Evolutionary conservation across 1,140 invertebrate species (phyloP), one percentile per base, ranked within the genome.

Genomic region (Mylabris phalerata): DNA sequence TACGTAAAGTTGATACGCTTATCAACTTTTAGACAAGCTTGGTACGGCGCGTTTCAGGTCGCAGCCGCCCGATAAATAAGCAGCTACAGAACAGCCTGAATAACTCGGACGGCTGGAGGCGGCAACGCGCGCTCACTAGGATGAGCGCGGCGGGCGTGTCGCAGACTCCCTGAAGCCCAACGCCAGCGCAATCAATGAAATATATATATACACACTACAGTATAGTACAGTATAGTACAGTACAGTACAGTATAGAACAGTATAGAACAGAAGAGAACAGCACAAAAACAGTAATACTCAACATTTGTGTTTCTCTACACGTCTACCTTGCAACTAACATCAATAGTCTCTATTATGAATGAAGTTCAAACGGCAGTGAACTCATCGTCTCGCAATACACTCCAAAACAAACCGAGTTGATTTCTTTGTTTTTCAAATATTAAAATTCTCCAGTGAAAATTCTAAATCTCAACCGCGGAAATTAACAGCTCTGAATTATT

Each of bases 1-100:
- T 42, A 43, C 13, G 32, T 32, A 32, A 32, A 32, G 32, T 32
- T 32, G 32, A 32, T 32, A 7, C 19, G 3, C 19, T 6, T 10
- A 42, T 52, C 25, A 48, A 48, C 47, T 57, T 44, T 50, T 46
- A 48, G 41, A 39, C 50, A 60, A 51, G 38, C 45, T 48, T 51
- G 55, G 63, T 51, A 43, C 62, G 63, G 67, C 71, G 68, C 70
- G 69, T 60, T 70, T 68, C 63, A 66, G 67, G 60, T 71, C 66
- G 66, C 69, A 67, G 71, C 65, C 71, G 66, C 69, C 62, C 69
- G 72, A 71, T 73, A 73, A 73, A 73, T 73, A 73, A 72, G 71
- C 70, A 68, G 64, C 69, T 70, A 69, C 66, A 72, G 70, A 71
- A 71, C 70, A 71, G 67, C 26, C 47, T 47, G 57, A 32, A 32